Evolutionary conservation across 92 coral and sea anemone genomes (phyloP), one percentile per base, ranked within the genome.

Genomic region (Galaxea fascicularis): DNA sequence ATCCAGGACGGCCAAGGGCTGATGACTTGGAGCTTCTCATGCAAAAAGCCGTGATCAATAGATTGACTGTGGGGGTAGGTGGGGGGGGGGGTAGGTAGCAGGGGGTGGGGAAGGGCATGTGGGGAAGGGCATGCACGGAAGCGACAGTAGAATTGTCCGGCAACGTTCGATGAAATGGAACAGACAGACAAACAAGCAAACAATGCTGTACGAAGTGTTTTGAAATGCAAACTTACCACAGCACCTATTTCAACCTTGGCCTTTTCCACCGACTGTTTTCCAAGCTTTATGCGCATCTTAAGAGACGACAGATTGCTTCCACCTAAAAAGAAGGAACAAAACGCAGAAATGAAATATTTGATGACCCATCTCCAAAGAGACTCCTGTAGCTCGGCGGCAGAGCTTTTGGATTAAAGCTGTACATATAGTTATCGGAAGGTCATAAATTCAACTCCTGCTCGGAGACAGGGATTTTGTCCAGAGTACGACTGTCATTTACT

Each of bases 241-340:
- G 86, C 90, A 16, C 92, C 82, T 46, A 90, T 78, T 62, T 94
- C 98, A 65, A 78, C 77, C 53, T 82, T 80, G 35, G 94, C 95
- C 65, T 87, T 94, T 72, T 92, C 98, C 1, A 94, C 95, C 2
- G 95, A 94, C 91, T 94, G 98, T 77, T 93, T 96, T 82, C 98
- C 98, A 9, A 96, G 95, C 83, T 93, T 96, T 74, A 94, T 94
- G 47, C 99, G 97, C 99, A 96, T 96, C 92, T 96, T 96, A 54
- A 96, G 82, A 21, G 98, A 94, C 1, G 98, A 89, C 69, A 89
- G 93, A 45, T 94, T 92, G 68, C 93, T 90, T 16, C 78, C 86
- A 24, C 27, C 86, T 82, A 71, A 57, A 9, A 53, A 46, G 9
- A 1, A 44, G 8, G 10, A 44, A 3, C 45, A 17, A 18, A 57